Conservation (phyloP, 2,797 vertebrate species). For the Anguilla anguilla region DNA sequence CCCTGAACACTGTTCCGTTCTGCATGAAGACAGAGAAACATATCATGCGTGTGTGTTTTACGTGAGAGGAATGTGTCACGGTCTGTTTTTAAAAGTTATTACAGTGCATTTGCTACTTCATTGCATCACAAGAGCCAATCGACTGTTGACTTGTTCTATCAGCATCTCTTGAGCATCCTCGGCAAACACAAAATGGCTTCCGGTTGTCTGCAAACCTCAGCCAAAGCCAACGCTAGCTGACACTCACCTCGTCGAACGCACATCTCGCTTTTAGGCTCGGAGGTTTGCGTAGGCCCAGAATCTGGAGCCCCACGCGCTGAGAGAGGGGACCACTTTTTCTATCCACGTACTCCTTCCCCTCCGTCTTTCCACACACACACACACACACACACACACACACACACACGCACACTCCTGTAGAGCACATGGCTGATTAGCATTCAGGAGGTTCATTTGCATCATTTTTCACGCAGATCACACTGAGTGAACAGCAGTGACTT, state of each 20-base stretch:
- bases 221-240: too few relatives aligned
- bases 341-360: slow-evolving; percentile 18
- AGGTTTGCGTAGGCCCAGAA: too few relatives aligned
- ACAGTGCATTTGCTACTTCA: background rate
- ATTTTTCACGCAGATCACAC: slow-evolving; percentile 63
- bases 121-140: background rate
- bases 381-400: slow-evolving; percentile 54
- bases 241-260: too few relatives aligned
- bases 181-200: background rate
- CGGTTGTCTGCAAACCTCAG: too few relatives aligned
- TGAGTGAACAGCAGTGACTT: slow-evolving; percentile 50
- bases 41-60: background rate
- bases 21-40: background rate
- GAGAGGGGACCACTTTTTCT: slow-evolving; percentile 19
- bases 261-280: too few relatives aligned
- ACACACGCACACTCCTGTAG: slow-evolving; percentile 63
- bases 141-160: background rate
- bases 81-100: too few relatives aligned
- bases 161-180: background rate
- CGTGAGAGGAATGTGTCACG: background rate
- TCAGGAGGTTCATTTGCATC: slow-evolving; percentile 72
- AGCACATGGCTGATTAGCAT: slow-evolving; percentile 72
- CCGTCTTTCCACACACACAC: slow-evolving; percentile 47
- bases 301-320: too few relatives aligned
- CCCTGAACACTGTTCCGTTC: background rate